Evolutionary conservation across 1,140 invertebrate genomes (phyloP), one percentile per base, ranked within the genome.

Genomic region (Pseudomyrmex cubaensis): DNA sequence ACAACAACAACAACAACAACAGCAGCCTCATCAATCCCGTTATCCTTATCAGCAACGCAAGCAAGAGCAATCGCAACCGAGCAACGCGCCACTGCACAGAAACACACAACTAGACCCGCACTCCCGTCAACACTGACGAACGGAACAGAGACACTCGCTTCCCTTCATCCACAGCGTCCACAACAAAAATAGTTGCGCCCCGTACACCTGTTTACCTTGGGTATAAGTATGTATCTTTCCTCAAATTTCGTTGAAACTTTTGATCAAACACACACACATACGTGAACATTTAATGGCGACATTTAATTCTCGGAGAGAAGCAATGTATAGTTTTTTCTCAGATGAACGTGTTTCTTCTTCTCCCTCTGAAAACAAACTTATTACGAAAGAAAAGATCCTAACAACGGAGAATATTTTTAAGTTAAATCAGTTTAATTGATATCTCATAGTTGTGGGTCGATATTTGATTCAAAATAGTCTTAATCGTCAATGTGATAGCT

Each of bases 201-300:
- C 91, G 76, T 93, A 92, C 86, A 90, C 91, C 87, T 94, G 93
- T 78, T 89, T 93, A 90, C 92, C 93, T 82, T 94, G 93, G 93
- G 93, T 93, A 87, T 94, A 89, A 93, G 62, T 50, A 35, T 59
- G 22, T 48, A 70, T 48, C 44, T 59, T 70, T 50, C 20, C 15
- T 17, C 4, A 80, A 8, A 35, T 61, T 61, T 15, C 25, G 70
- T 80, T 80, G 15, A 13, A 15, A 4, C 46, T 70, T 69, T 20
- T 44, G 8, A 17, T 35, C 2, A 22, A 15, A 35, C 35, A 35
- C 35, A 35, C 5, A 35, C 5, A 35, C 5, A 64, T 48, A 48
- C 48, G 20, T 4, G 35, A 13, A 70, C 57, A 20, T 20, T 48
- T 48, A 78, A 15, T n/a, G 15, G 25, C 54, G 10, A 72, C n/a